Evolutionary conservation across 2,797 vertebrate species (phyloP).

Genomic region (Garrulus glandarius): DNA sequence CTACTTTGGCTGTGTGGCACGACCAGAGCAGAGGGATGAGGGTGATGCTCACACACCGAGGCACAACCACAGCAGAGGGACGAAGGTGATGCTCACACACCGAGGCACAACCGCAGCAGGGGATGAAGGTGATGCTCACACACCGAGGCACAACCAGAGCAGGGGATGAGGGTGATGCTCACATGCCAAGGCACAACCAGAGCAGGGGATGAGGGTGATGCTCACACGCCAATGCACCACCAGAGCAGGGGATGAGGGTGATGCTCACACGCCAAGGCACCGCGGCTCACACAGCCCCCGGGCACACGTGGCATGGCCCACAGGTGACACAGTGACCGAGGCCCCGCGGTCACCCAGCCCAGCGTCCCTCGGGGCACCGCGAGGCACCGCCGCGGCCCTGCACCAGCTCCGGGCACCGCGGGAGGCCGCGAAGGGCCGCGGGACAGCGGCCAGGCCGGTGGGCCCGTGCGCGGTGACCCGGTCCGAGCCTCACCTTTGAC

Average conservation of each 20-base stretch:
- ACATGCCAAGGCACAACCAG: rapidly evolving
- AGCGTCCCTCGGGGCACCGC: background rate
- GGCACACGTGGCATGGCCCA: background rate
- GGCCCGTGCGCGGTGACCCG: background rate
- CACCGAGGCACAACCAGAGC: no score
- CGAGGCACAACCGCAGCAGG: no score
- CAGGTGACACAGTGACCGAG: background rate
- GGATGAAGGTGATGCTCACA: no score
- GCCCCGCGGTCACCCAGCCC: background rate
- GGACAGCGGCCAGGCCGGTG: background rate
- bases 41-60: no score
- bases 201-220: background rate
- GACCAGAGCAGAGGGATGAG: no score
- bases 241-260: background rate
- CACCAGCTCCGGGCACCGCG: background rate
- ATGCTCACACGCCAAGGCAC: background rate
- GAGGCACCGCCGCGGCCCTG: background rate
- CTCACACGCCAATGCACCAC: rapidly evolving
- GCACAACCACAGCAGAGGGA: background rate
- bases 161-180: background rate
- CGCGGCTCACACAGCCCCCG: background rate
- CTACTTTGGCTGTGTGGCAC: rapidly evolving
- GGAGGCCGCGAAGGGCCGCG: background rate
- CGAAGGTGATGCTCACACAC: no score
- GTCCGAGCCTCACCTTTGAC: slow-evolving; percentile 82